phyloP scores from a whole-genome alignment of 2,113 vertebrate genomes.

The Leptosomus discolor region DNA sequence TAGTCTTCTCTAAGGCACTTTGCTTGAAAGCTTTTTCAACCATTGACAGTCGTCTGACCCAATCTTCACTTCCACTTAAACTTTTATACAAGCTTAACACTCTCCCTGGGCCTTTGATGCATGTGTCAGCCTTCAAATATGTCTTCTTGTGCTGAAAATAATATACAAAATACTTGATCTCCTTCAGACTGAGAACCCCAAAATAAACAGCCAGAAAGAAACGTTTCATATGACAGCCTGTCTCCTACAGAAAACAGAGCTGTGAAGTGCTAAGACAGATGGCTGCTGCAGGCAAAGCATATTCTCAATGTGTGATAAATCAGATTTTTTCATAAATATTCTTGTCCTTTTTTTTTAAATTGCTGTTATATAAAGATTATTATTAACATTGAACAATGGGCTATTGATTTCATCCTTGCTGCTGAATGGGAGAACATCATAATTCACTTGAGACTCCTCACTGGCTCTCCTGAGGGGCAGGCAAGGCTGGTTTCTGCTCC shows the following conservation, averaged over 20 bases:
- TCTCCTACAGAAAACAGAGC: conserved; percentile 54
- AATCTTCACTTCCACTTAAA: background rate
- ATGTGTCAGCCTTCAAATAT: conserved; percentile 37
- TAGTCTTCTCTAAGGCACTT: background rate
- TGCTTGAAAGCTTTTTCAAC: background rate
- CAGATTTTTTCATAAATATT: conserved; percentile 39
- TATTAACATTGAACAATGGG: conserved; percentile 32
- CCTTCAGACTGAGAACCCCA: conserved; percentile 29
- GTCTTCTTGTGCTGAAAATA: background rate
- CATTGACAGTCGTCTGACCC: background rate
- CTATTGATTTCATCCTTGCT: background rate
- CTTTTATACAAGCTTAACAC: background rate
- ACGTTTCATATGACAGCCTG: conserved; percentile 36
- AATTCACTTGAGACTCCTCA: background rate
- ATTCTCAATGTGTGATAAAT: conserved; percentile 28
- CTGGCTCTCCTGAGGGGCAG: background rate
- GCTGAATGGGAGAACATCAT: background rate
- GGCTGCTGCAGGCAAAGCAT: conserved; percentile 60
- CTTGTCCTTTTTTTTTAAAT: background rate
- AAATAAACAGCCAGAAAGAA: conserved; percentile 58
- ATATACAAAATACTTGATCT: background rate
- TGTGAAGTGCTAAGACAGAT: conserved; percentile 60
- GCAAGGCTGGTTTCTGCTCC: background rate
- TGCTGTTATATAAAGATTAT: conserved; percentile 30
- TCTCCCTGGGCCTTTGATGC: conserved; percentile 9